Base-by-base conservation (phyloP, 2,797 vertebrate genomes). In the Acropternis orthonyx region DNA sequence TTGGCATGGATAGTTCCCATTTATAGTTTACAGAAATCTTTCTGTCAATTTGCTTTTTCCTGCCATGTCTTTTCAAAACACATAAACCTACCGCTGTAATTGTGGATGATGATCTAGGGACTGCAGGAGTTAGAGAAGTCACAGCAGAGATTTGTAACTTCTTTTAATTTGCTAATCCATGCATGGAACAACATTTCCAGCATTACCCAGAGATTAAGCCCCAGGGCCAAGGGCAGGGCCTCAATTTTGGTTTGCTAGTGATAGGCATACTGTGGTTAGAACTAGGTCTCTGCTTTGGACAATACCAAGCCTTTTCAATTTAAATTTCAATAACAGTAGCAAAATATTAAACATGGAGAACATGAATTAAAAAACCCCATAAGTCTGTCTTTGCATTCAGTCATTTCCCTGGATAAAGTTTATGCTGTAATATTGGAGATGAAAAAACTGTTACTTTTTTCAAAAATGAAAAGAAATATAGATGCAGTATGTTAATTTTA, bases 141-240 rank as follows among this genome's bases (percentile, higher is more conserved):
- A 76, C 61, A 80, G 85, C 46, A 56, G 81, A 96, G 78, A 61
- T 86, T 95, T 97, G 75, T 88, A 94, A 86, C 81, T 95, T 96
- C 92, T 95, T 97, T 94, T 96, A 95, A 96, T 98, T 97, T 97
- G 89, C 77, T 97, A 93, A 97, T 97, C 86, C 84, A 95, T 94
- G 93, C 95, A 96, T 95, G 93, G 91, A 95, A 85, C 88, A 95
- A 94, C 89, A 93, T 95, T 97, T 96, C 90, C 95, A 97, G 90
- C 79, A 91, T 92, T 95, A 91, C 89, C 74, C 86, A 93, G 92
- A 97, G 96, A 97, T 93, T 95, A 88, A 96, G 88, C 92, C 91
- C 92, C 65, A 88, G 89, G 91, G 91, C 95, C 85, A 90, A 97
- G 97, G 96, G 96, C 97, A 97, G 85, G 96, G 96, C 96, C 97